Evolutionary conservation across 2,113 vertebrate genomes (phyloP).

Genomic region (Sterna hirundo): DNA sequence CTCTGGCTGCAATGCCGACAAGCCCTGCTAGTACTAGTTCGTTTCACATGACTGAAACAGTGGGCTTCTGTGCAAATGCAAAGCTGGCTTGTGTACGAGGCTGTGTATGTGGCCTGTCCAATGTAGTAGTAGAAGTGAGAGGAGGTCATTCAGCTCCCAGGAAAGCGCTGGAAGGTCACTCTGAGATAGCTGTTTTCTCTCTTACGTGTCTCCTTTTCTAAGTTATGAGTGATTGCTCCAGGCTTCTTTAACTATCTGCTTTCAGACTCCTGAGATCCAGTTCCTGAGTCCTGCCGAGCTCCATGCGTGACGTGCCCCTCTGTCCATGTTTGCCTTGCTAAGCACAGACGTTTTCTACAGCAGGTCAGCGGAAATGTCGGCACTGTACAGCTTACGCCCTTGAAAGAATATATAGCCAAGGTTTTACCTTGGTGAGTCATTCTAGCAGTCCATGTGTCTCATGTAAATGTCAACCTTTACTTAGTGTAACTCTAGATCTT

Average conservation of each 20-base stretch:
- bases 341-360: neutral
- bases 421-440: constrained; percentile 70
- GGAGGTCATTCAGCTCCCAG: neutral
- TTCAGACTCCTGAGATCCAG: neutral
- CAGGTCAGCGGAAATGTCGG: constrained; percentile 17
- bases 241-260: neutral
- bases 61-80: neutral
- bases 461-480: constrained; percentile 80
- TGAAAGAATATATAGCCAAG: constrained; percentile 65
- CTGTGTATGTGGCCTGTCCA: neutral
- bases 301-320: neutral
- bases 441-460: constrained; percentile 57
- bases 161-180: neutral
- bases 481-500: constrained; percentile 77
- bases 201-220: neutral
- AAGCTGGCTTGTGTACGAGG: neutral
- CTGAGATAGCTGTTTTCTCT: neutral
- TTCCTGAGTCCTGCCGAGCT: neutral
- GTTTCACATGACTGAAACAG: rapidly evolving
- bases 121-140: neutral
- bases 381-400: constrained; percentile 35
- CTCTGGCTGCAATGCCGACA: neutral
- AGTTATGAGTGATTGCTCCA: neutral
- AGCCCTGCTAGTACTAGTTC: neutral
- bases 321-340: neutral